These are phyloP conservation scores for Lasioglossum villosulum DNA, from an alignment of 2,888 invertebrate species.

Conservation along the genomic window DNA sequence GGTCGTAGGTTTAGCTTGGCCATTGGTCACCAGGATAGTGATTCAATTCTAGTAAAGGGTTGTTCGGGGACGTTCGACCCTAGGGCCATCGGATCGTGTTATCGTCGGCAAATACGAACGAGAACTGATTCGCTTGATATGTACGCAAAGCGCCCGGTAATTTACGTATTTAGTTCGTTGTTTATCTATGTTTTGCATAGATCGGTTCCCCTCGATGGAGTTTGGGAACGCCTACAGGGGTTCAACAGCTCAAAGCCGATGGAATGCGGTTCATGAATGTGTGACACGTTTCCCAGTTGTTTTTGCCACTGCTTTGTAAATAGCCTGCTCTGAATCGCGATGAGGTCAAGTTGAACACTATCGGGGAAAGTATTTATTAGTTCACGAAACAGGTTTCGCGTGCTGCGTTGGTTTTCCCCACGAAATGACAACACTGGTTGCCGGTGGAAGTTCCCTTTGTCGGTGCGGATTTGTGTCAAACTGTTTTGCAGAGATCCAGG, in stretches of 20 bases:
- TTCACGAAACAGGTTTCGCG: neutral
- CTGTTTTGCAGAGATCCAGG: neutral
- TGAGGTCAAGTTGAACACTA: neutral
- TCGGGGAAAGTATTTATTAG: neutral
- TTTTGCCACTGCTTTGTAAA: neutral
- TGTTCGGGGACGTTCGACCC: no score
- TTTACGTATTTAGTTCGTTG: neutral
- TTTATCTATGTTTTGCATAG: neutral
- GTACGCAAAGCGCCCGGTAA: neutral
- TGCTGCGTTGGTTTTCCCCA: neutral
- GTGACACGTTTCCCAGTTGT: neutral
- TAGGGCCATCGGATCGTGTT: neutral
- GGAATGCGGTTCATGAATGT: neutral
- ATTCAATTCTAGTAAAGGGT: neutral
- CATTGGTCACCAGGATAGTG: neutral
- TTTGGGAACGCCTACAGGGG: neutral
- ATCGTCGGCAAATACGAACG: neutral
- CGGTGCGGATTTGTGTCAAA: neutral
- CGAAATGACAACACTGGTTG: neutral
- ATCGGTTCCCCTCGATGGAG: neutral
- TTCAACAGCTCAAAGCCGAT: neutral
- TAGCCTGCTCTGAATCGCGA: neutral
- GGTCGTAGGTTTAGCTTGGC: neutral
- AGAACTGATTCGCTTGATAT: neutral
- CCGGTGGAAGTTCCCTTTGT: neutral